Evolutionary conservation across 2,888 invertebrate genomes (phyloP).

Genomic region (Petrolisthes cinctipes): DNA sequence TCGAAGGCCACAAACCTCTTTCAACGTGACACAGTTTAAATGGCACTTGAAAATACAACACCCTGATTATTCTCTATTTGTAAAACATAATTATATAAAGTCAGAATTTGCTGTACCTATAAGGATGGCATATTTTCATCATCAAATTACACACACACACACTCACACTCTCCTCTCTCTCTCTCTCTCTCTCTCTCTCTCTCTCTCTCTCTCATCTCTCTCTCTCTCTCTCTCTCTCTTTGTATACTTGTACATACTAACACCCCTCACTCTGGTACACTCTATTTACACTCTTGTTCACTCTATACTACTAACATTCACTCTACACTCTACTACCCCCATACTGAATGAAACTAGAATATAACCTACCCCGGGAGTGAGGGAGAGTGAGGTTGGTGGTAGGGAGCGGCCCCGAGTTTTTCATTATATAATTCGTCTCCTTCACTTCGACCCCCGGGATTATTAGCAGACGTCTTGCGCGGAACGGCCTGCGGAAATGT

Average conservation of each 20-base stretch:
- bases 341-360: no score
- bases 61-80: no score
- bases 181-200: background rate
- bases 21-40: no score
- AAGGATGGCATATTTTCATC: no score
- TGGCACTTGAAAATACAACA: no score
- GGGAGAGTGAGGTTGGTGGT: background rate
- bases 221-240: background rate
- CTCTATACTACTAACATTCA: no score
- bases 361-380: no score
- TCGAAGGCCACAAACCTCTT: no score
- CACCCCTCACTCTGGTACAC: background rate
- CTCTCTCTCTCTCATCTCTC: background rate
- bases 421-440: conserved; percentile 49
- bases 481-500: conserved; percentile 51
- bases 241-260: background rate
- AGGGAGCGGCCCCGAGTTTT: conserved; percentile 18
- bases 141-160: background rate
- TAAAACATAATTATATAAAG: no score
- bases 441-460: conserved; percentile 41
- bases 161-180: conserved; percentile 8
- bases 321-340: no score
- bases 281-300: no score
- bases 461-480: conserved; percentile 55
- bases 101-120: no score